Conservation (phyloP, 1,140 invertebrate species). For the Aphaenogaster ashmeadi region DNA sequence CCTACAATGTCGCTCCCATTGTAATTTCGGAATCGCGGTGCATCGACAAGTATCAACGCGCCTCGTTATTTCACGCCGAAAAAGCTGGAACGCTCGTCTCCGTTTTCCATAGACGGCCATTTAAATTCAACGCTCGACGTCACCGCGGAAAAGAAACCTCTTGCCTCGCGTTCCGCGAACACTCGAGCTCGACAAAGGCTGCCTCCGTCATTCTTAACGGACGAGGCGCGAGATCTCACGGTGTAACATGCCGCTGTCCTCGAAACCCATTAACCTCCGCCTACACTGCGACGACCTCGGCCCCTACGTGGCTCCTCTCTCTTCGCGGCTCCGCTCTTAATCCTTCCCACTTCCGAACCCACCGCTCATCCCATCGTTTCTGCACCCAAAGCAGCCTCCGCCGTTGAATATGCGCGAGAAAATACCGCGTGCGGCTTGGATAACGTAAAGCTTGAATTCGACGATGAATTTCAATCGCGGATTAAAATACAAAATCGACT, state of each 20-base stretch:
- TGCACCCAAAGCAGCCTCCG: slow-evolving; percentile 6
- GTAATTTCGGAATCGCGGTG: neutral
- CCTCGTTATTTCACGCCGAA: neutral
- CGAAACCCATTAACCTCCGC: slow-evolving; percentile 74
- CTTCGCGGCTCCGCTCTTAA: slow-evolving; percentile 41
- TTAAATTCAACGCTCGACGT: slow-evolving; percentile 65
- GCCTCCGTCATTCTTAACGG: slow-evolving; percentile 64
- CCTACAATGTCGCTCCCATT: neutral
- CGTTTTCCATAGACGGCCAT: slow-evolving; percentile 32
- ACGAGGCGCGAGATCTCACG: slow-evolving; percentile 70
- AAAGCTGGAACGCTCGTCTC: slow-evolving; percentile 11
- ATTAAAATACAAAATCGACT: neutral
- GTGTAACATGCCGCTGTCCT: slow-evolving; percentile 72
- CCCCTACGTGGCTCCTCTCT: slow-evolving; percentile 14
- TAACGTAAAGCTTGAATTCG: slow-evolving; percentile 33
- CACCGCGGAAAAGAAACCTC: slow-evolving; percentile 51
- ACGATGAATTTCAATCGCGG: slow-evolving; percentile 6
- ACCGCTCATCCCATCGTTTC: slow-evolving; percentile 32
- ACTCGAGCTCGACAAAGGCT: slow-evolving; percentile 50
- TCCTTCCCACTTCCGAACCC: slow-evolving; percentile 32
- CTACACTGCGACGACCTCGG: slow-evolving; percentile 56
- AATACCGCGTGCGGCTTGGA: slow-evolving; percentile 14
- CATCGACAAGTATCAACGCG: neutral
- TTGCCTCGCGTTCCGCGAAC: slow-evolving; percentile 41
- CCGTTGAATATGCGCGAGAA: slow-evolving; percentile 55